A percentile compares a stretch with the other conserved stretches of the same genome.
Evolutionary conservation across 2,113 vertebrate genomes (phyloP).

Genomic region (Vulpes ferrilata): DNA sequence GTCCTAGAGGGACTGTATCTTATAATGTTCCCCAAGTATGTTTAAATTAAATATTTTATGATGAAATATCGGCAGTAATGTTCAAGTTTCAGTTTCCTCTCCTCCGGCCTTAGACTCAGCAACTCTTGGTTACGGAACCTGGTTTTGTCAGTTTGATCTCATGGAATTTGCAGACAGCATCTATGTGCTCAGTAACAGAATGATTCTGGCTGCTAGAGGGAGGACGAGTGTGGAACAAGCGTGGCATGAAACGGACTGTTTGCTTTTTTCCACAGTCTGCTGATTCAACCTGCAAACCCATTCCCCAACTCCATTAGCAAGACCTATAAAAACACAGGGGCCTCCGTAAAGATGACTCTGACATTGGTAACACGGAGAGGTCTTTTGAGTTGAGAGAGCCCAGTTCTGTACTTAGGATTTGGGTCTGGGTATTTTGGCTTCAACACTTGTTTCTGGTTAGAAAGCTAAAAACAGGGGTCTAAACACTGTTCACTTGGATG

Average conservation of each 20-base stretch:
- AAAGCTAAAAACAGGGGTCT: constrained; percentile 82
- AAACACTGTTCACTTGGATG: constrained; percentile 70
- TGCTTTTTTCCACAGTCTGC: constrained; percentile 86
- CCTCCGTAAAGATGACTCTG: constrained; percentile 60
- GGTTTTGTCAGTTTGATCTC: constrained; percentile 56
- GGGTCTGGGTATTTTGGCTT: constrained; percentile 66
- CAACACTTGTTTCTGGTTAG: constrained; percentile 77
- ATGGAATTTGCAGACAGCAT: constrained; percentile 66
- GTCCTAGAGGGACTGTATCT: not conserved
- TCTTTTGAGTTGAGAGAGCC: constrained; percentile 42
- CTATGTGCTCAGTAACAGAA: constrained; percentile 60
- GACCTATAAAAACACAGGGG: constrained; percentile 85
- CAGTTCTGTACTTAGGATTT: constrained; percentile 54
- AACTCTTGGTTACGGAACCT: not conserved
- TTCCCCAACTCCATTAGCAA: constrained; percentile 84
- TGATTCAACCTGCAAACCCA: constrained; percentile 84
- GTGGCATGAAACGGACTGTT: constrained; percentile 87
- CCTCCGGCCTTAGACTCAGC: not conserved
- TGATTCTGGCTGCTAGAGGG: constrained; percentile 66
- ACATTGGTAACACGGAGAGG: constrained; percentile 41
- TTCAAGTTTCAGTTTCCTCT: constrained; percentile 16
- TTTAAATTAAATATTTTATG: constrained; percentile 54
- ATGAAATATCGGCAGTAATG: constrained; percentile 54
- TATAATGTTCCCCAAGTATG: constrained; percentile 24
- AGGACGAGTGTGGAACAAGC: constrained; percentile 53